Evolutionary conservation across 2,113 vertebrate species (phyloP).

Genomic region (Rhombomys opimus): DNA sequence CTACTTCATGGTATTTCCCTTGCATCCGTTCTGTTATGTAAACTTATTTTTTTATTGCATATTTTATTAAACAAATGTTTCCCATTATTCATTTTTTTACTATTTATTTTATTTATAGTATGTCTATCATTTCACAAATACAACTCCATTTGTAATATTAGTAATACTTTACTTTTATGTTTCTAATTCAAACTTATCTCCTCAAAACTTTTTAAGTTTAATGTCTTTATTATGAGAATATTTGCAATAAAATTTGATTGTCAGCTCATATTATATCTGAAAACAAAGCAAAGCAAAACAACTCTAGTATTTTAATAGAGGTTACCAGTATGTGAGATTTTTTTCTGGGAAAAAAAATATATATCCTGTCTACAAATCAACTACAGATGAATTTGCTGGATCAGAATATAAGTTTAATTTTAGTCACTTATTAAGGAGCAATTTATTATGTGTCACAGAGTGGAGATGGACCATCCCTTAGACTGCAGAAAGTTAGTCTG

Average conservation of each 20-base stretch:
- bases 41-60: neutral
- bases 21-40: neutral
- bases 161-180: neutral
- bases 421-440: neutral
- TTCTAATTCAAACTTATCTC: neutral
- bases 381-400: neutral
- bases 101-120: neutral
- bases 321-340: neutral
- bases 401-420: constrained; percentile 20
- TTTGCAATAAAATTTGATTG: neutral
- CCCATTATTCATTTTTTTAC: neutral
- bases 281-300: neutral
- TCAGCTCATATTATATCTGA: neutral
- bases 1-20: neutral
- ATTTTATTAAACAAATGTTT: neutral
- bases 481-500: neutral
- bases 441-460: neutral
- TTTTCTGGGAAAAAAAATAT: neutral
- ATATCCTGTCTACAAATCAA: neutral
- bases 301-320: neutral
- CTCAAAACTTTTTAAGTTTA: neutral
- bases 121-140: neutral
- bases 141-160: neutral
- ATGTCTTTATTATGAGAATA: neutral
- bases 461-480: neutral